Evolutionary conservation across 2,888 invertebrate species (phyloP).

Genomic region (Ganaspis brasiliensis): DNA sequence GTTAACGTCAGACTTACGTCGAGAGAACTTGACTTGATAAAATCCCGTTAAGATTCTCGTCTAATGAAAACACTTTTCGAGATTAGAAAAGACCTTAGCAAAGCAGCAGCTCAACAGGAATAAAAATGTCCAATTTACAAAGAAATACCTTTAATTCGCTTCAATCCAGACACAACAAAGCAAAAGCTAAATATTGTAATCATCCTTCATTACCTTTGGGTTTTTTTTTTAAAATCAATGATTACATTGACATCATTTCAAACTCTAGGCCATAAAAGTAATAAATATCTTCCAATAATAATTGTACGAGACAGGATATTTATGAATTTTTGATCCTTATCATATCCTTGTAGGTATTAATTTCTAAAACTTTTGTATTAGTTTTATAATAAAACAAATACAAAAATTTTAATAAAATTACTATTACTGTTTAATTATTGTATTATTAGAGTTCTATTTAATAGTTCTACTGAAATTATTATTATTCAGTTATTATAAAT

Average conservation of each 20-base stretch:
- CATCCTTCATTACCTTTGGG: conserved; percentile 10
- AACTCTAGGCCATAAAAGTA: conserved; percentile 10
- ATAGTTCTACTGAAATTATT: too few relatives aligned
- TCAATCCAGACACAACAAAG: background rate
- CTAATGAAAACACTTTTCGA: conserved; percentile 25
- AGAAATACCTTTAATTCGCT: background rate
- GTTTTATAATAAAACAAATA: too few relatives aligned
- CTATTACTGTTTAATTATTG: too few relatives aligned
- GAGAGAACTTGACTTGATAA: background rate
- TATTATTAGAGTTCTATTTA: too few relatives aligned
- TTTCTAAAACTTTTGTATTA: too few relatives aligned
- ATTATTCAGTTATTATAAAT: too few relatives aligned
- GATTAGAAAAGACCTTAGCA: conserved; percentile 3
- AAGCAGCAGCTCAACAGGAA: background rate
- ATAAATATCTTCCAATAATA: conserved; percentile 11
- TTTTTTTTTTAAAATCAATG: background rate
- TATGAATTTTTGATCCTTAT: too few relatives aligned
- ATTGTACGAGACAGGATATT: background rate
- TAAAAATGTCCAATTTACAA: background rate
- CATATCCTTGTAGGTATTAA: too few relatives aligned
- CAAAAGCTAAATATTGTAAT: background rate
- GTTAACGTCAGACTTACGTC: conserved; percentile 20
- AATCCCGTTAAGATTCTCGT: conserved; percentile 17
- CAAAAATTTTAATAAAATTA: too few relatives aligned
- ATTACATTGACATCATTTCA: conserved; percentile 15